Evolutionary conservation across 2,797 vertebrate species (phyloP), one percentile per base, ranked within the genome.

Genomic region (Channa striata): DNA sequence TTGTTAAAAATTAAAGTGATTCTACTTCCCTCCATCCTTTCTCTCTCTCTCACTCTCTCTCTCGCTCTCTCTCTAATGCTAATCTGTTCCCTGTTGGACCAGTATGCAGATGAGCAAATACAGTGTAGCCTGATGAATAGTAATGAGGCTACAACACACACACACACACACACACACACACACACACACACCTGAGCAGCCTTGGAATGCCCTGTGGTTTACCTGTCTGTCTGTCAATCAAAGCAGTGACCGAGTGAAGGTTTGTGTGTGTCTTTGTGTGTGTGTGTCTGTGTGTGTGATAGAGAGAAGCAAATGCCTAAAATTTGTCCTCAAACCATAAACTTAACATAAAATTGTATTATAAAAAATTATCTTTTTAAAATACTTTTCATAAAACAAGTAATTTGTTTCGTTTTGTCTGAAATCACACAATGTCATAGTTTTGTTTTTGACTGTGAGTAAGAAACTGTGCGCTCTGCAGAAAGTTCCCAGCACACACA

Each of bases 1-100:
- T 94, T 93, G 93, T 94, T 94, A 95, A 94, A 94, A 95, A 94
- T 94, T 93, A 92, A 95, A 94, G 93, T 86, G 88, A 91, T 89
- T 93, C 90, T 84, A 78, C 77, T 82, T 77, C 68, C 59, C 79
- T 86, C 87, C 73, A 79, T 83, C 63, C 77, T 84, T 85, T 83
- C 77, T 90, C 81, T 74, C 77, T 88, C 86, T 87, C 77, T 86
- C 81, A 85, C 47, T 42, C 61, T 33, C 48, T 17, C 47, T 89
- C 82, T 75, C 80, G 13, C 12, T 42, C 40, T 42, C 42, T 88
- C 81, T 90, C 86, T 91, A 81, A 94, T 95, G 93, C 93, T 93
- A 94, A 94, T 94, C 83, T 81, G 78, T 78, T 94, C 93, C 93
- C 94, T 83, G 89, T 78, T 92, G 94, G 92, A 90, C 83, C 77